Conservation (phyloP, 1,140 invertebrate genomes). For the Helicorthomorpha holstii region DNA sequence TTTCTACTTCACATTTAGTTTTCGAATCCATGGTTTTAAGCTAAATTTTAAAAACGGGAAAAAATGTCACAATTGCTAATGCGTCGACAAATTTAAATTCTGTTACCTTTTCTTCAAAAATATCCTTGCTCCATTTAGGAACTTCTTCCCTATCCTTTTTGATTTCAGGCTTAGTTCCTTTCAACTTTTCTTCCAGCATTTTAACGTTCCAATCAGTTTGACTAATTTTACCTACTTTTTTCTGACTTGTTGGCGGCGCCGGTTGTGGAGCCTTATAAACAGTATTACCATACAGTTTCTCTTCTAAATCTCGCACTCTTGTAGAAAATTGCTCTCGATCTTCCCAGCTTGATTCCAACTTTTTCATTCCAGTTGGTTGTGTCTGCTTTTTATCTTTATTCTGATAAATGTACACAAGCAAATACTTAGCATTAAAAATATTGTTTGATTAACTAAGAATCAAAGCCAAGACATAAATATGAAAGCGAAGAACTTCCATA, state of each 20-base stretch:
- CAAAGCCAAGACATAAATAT: not conserved
- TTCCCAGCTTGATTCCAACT: slow-evolving; percentile 20
- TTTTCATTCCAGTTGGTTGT: slow-evolving; percentile 32
- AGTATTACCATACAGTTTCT: slow-evolving; percentile 30
- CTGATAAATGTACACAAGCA: slow-evolving; percentile 22
- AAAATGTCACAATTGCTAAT: not conserved
- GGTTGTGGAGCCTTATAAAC: not conserved
- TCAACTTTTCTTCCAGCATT: slow-evolving; percentile 60
- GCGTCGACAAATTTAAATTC: not conserved
- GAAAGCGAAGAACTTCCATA: not conserved
- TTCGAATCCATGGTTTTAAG: slow-evolving; percentile 61
- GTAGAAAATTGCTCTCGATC: slow-evolving; percentile 34
- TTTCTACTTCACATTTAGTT: slow-evolving; percentile 35
- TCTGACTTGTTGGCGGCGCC: not conserved
- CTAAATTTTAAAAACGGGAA: slow-evolving; percentile 27
- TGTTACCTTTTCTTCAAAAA: slow-evolving; percentile 34
- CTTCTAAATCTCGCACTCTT: slow-evolving; percentile 46
- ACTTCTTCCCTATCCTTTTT: slow-evolving; percentile 52
- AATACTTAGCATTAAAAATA: not conserved
- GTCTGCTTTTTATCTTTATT: slow-evolving; percentile 39
- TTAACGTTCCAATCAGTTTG: slow-evolving; percentile 82
- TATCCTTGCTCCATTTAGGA: slow-evolving; percentile 75
- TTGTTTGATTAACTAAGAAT: not conserved
- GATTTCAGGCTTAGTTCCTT: slow-evolving; percentile 20
- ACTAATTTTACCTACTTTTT: slow-evolving; percentile 36